Evolutionary conservation across 30 jellyfish, hydroid and myxozoan genomes (phyloP), one percentile per base, ranked within the genome.

Genomic region (Catostylus mosaicus): DNA sequence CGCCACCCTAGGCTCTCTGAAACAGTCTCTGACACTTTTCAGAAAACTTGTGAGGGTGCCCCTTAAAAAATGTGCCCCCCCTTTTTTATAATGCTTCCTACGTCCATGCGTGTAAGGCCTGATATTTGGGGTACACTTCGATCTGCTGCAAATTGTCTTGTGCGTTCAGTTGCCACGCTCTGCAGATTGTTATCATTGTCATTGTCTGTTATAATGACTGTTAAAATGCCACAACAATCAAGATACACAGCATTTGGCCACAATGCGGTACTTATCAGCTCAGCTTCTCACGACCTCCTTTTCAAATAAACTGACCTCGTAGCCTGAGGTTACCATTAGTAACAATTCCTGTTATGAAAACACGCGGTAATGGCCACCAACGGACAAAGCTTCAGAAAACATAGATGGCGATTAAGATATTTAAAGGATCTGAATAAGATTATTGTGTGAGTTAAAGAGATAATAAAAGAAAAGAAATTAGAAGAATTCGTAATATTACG

Each of bases 341-440:
- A 71, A 71, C 83, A 51, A 71, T 71, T 71, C 83, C 83, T 71
- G 83, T 71, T 71, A 47, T 71, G 69, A 71, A 40, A 71, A 71
- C 48, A 71, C 70, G 67, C 83, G 33, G 31, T 26, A 31, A 6
- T 12, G 59, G 78, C 74, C 74, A 61, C 74, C 74, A 61, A 61
- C 45, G 38, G 26, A 22, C 74, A 61, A 61, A 5, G 5, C 26
- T n/a, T 56, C 69, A 18, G 19, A 56, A 20, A 56, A 56, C 69
- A 56, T 22, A 56, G 7, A n/a, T n/a, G 69, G 19, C 7, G 69
- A 56, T 18, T 26, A 56, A 56, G 69, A n/a, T 56, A 5, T 40
- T 7, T 9, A 26, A 26, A 9, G 7, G 10, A 56, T 9, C 6
- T 4, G 19, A 56, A 20, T 20, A 56, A 56, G 19, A 4, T n/a